Conservation (phyloP, 2,797 vertebrate genomes). For the Ambastaia sidthimunki region DNA sequence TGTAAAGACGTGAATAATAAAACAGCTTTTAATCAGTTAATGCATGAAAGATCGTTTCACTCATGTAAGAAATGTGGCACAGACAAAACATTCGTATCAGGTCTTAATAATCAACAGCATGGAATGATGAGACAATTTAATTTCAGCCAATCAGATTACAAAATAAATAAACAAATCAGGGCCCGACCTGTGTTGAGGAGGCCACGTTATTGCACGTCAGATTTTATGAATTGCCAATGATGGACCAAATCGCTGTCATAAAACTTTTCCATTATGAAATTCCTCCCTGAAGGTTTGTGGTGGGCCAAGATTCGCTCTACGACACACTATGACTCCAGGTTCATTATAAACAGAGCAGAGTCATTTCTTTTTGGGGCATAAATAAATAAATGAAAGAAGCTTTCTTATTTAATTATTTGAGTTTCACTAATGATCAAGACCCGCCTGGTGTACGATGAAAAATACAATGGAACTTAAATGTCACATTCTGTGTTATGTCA, state of each 20-base stretch:
- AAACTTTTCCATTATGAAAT: neutral
- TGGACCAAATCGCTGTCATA: slow-evolving; percentile 41
- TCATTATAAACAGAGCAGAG: neutral
- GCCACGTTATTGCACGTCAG: neutral
- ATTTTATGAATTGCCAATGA: slow-evolving; percentile 45
- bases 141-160: slow-evolving; percentile 29
- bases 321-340: neutral
- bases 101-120: slow-evolving; percentile 22
- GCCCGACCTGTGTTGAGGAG: slow-evolving; percentile 1
- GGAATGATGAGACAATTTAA: slow-evolving; percentile 34
- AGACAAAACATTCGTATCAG: slow-evolving; percentile 29
- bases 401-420: slow-evolving; percentile 56
- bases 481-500: too few relatives aligned
- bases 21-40: slow-evolving; percentile 47
- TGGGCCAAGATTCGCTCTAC: neutral
- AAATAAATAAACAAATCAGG: slow-evolving; percentile 14
- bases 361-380: slow-evolving; percentile 54
- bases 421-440: slow-evolving; percentile 53
- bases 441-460: slow-evolving; percentile 46
- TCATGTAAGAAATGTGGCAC: slow-evolving; percentile 16
- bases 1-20: slow-evolving; percentile 39
- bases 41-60: slow-evolving; percentile 34
- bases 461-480: slow-evolving; percentile 64
- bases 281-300: neutral
- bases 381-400: slow-evolving; percentile 49